Evolutionary conservation across 2,797 vertebrate genomes (phyloP).

Genomic region (Chromis chromis): DNA sequence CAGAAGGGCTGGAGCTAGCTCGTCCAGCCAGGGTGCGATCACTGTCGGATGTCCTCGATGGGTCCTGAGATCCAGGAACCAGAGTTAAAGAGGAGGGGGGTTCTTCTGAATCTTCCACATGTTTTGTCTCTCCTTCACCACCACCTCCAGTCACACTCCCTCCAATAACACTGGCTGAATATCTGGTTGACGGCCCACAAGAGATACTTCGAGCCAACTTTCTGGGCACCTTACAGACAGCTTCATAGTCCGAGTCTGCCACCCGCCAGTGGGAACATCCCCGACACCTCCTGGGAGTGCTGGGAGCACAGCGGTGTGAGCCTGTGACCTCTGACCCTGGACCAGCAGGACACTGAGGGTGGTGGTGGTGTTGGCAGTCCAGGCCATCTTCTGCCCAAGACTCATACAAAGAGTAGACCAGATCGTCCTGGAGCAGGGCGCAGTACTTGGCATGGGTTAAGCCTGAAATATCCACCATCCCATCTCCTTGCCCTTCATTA

Average conservation of each 20-base stretch:
- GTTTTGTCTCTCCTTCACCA: constrained; percentile 41
- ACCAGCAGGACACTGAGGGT: constrained; percentile 74
- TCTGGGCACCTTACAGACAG: constrained; percentile 93
- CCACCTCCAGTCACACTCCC: constrained; percentile 74
- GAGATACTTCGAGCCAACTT: constrained; percentile 91
- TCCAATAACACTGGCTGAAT: constrained; percentile 83
- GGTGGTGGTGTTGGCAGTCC: constrained; percentile 80
- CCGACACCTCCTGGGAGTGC: constrained; percentile 86
- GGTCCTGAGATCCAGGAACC: constrained; percentile 76
- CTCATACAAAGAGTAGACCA: constrained; percentile 92
- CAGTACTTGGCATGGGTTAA: constrained; percentile 89
- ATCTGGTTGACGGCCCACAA: constrained; percentile 88
- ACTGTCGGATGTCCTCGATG: constrained; percentile 79
- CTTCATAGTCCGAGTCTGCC: constrained; percentile 93
- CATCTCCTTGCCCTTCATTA: constrained; percentile 63
- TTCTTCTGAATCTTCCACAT: constrained; percentile 80
- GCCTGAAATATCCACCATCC: constrained; percentile 87
- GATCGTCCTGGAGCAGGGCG: constrained; percentile 91
- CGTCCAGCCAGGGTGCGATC: constrained; percentile 83
- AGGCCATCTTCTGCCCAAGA: constrained; percentile 90
- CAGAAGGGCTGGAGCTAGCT: constrained; percentile 87
- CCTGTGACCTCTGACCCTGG: constrained; percentile 70
- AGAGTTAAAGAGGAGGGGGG: constrained; percentile 80
- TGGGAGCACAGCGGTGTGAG: constrained; percentile 62
- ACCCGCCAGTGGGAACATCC: constrained; percentile 90